Conservation (phyloP, 1,140 invertebrate species). For the Cydia strobilella region DNA sequence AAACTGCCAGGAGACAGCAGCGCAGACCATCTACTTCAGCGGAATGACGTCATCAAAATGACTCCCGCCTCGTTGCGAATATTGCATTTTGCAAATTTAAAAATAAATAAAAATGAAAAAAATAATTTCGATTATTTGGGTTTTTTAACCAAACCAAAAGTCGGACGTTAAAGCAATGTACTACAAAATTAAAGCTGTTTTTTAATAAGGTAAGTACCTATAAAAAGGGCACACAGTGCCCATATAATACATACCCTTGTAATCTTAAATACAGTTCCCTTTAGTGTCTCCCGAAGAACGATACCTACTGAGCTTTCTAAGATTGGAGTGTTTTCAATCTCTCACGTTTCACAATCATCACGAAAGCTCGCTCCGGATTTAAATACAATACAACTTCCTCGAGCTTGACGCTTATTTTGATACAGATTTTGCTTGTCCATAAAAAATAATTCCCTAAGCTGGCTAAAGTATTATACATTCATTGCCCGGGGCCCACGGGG, state of each 20-base stretch:
- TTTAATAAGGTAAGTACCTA: no score
- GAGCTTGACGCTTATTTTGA: conserved; percentile 12
- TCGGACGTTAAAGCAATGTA: no score
- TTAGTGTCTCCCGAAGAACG: neutral
- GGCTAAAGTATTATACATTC: conserved; percentile 6
- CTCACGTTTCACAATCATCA: conserved; percentile 8
- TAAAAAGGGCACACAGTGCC: no score
- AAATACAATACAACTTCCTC: neutral
- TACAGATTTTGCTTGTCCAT: neutral
- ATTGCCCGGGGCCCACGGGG: neutral
- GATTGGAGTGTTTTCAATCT: conserved; percentile 8
- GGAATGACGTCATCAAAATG: no score
- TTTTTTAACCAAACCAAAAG: no score
- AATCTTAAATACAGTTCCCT: neutral
- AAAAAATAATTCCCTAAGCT: conserved; percentile 6
- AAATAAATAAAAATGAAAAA: no score
- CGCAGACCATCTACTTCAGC: no score
- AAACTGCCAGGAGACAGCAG: no score
- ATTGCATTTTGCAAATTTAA: no score
- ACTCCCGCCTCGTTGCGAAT: no score
- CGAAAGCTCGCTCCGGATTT: conserved; percentile 1
- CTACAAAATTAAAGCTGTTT: no score
- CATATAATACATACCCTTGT: neutral
- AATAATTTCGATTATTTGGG: no score
- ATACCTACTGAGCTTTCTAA: neutral